Evolutionary conservation across 2,113 vertebrate genomes (phyloP).

Genomic region (Podarcis raffonei): DNA sequence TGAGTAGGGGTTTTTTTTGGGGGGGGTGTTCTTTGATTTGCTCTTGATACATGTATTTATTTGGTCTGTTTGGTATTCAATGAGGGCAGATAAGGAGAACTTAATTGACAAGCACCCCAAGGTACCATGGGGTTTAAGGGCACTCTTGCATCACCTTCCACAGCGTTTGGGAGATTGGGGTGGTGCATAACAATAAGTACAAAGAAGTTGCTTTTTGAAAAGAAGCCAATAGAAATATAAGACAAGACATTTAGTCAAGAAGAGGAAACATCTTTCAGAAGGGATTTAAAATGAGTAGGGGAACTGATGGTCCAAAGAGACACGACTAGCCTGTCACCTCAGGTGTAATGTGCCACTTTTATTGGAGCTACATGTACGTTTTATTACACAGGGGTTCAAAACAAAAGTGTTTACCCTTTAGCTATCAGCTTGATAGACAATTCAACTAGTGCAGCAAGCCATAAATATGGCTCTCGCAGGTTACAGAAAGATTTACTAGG

Average conservation of each 20-base stretch:
- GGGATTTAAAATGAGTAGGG: slow-evolving; percentile 21
- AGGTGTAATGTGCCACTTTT: not conserved
- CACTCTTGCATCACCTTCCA: too few relatives aligned
- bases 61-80: too few relatives aligned
- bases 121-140: too few relatives aligned
- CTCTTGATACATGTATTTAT: too few relatives aligned
- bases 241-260: not conserved
- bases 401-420: slow-evolving; percentile 25
- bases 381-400: slow-evolving; percentile 24
- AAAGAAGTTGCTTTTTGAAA: too few relatives aligned
- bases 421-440: not conserved
- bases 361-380: not conserved
- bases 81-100: too few relatives aligned
- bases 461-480: not conserved
- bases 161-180: too few relatives aligned
- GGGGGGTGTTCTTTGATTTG: too few relatives aligned
- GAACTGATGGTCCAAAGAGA: slow-evolving; percentile 13
- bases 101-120: too few relatives aligned
- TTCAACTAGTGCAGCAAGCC: not conserved
- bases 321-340: not conserved
- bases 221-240: not conserved
- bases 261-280: not conserved
- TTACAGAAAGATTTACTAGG: not conserved
- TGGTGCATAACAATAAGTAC: too few relatives aligned
- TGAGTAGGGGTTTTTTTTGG: too few relatives aligned